Percentiles rank a stretch among this genome's conserved stretches.
Conservation (phyloP, 2,797 vertebrate species). For the Discoglossus pictus region DNA sequence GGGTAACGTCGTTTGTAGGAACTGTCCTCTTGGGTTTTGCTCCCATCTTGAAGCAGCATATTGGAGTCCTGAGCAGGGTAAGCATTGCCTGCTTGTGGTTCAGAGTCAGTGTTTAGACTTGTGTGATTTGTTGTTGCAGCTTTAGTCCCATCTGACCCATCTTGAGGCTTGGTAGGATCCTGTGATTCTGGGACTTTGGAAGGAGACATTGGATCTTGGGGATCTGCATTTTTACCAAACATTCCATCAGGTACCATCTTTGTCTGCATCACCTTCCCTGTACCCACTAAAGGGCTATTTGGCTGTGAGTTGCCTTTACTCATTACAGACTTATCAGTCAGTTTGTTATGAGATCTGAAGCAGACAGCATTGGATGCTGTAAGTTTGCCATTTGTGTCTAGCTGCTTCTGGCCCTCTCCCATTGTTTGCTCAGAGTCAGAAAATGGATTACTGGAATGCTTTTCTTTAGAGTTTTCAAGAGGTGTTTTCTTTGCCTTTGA, state of each 20-base stretch:
- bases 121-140: constrained; percentile 54
- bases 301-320: background rate
- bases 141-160: constrained; percentile 51
- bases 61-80: constrained; percentile 66
- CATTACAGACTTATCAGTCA: constrained; percentile 1
- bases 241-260: constrained; percentile 81
- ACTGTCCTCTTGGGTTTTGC: constrained; percentile 87
- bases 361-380: background rate
- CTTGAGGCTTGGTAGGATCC: constrained; percentile 52
- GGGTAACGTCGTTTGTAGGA: constrained; percentile 95
- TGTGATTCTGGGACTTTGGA: constrained; percentile 52
- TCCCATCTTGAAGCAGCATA: constrained; percentile 69
- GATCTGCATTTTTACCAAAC: constrained; percentile 57
- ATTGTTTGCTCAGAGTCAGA: constrained; percentile 55
- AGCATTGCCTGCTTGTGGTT: constrained; percentile 57
- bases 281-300: constrained; percentile 52
- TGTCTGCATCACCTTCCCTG: constrained; percentile 75
- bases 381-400: constrained; percentile 34
- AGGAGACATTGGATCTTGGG: constrained; percentile 54
- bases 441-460: constrained; percentile 62
- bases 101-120: constrained; percentile 58
- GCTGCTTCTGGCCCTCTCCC: constrained; percentile 15
- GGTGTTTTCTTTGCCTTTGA: constrained; percentile 68
- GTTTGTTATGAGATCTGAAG: constrained; percentile 16
- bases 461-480: constrained; percentile 69